Evolutionary conservation across 2,797 vertebrate genomes (phyloP), one percentile per base, ranked within the genome.

Genomic region (Pipistrellus pipistrellus): DNA sequence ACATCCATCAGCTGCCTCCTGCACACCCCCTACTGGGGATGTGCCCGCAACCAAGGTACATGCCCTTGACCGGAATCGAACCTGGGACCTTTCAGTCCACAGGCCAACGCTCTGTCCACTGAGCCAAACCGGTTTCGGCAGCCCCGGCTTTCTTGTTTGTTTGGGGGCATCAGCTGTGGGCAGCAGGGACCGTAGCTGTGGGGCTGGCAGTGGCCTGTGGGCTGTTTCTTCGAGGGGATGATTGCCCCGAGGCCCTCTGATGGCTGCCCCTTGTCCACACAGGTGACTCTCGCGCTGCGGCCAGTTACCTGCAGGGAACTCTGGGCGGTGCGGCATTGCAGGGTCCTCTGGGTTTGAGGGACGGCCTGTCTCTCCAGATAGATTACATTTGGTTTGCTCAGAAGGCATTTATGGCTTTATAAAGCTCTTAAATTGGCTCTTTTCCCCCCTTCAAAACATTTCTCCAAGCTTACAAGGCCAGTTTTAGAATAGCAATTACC

Each of bases 401-500:
- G 95, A 95, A 97, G 96, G 96, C 97, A 96, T 98, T 98, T 97
- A 97, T 93, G 93, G 96, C 96, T 97, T 97, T 97, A 96, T 96
- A 96, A 97, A 97, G 97, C 97, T 97, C 96, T 98, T 98, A 96
- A 96, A 97, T 97, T 96, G 97, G 96, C 96, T 98, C 97, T 97
- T 95, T 95, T 95, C 27, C 90, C 96, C 89, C 91, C 95, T 94
- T 81, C 94, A 80, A 96, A 98, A 95, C 96, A 89, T 97, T 97
- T 90, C 97, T 98, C 95, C 96, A 97, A 97, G 97, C 98, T 97
- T 98, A 97, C 95, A 90, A 95, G 97, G 97, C 95, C 85, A 95
- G 96, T 98, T 98, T 97, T 97, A 97, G 98, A 98, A 97, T 76
- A 93, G 97, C 97, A 98, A 98, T 98, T 98, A 97, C 97, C 96